Base-by-base conservation (phyloP, 1,140 invertebrate species). In the Trachelipus rathkii region DNA sequence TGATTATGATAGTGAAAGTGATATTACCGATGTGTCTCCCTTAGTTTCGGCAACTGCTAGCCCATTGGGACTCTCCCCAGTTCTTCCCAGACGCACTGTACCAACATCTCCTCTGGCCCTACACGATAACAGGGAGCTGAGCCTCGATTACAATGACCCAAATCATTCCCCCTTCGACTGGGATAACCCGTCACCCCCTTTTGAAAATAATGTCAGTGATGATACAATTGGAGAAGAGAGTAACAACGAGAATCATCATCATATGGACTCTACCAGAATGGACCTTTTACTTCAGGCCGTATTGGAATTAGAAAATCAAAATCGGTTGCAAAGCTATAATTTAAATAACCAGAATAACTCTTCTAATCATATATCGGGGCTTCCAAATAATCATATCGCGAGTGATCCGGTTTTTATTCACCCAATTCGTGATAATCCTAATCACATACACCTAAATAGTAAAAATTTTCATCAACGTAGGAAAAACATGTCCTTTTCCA, bases 401-500 rank as follows among this genome's bases (percentile, higher is more conserved):
- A 70, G 68, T 13, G 24, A 23, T 11, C 10, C 74, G 71, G 69
- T 78, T 21, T 53, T 73, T 43, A 76, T 81, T 9, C 74, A 81
- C 72, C 74, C 77, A 67, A 81, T 81, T 10, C 77, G 78, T 69
- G 77, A 74, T 53, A 81, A 77, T 70, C 80, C 80, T 4, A 77
- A 81, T 33, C 80, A 81, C 77, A 43, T 75, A 7, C 80, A 81
- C 73, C 75, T 81, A 10, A 75, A 77, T 19, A 72, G 74, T n/a
- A 24, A 68, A 6, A 60, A 15, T 15, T 69, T 46, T 10, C 66
- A 75, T 15, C 75, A 83, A 80, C 75, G 83, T 67, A 69, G 83
- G 71, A 84, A 82, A 79, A 87, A 87, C 75, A 86, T 87, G 85
- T 87, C 84, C 70, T 87, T 87, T 75, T 84, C 84, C 7, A 86